Evolutionary conservation across 2,888 invertebrate genomes (phyloP), one percentile per base, ranked within the genome.

Genomic region (Pegoplata infirma): DNA sequence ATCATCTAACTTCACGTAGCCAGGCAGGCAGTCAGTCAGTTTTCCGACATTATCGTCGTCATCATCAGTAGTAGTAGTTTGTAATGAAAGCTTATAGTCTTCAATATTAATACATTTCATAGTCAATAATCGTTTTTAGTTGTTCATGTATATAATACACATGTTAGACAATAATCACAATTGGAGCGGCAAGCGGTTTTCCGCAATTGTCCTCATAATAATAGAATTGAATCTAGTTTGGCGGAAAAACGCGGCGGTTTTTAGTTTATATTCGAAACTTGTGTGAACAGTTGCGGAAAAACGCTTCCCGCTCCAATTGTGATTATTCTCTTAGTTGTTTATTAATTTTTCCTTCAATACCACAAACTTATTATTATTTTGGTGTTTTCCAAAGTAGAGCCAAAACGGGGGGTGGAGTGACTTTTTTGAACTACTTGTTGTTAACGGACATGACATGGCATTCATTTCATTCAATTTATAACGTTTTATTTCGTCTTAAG

Each of bases 361-460:
- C 49, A 49, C 19, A n/a, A n/a, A n/a, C n/a, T n/a, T n/a, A n/a
- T 63, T 32, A 49, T 49, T 49, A 12, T 53, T 58, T 40, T 58
- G 6, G 12, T 12, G 12, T 36, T 36, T 12, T 25, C 59, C 17
- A 32, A 47, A 46, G 25, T 19, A 17, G 23, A 36, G 36, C 12
- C 36, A 10, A 12, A 12, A 36, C 2, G n/a, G 36, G 0, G 5
- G 5, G 14, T 2, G 5, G 8, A 40, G n/a, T 40, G 36, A n/a
- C n/a, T 40, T 25, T 25, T 5, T 5, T 25, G 47, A 44, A 36
- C n/a, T 19, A 19, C 32, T 51, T 49, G 32, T 61, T 49, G 63
- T 36, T 51, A 63, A 21, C 49, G 21, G 49, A 49, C 63, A 63
- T 63, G 49, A 63, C 32, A 49, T 49, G 63, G 49, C 63, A 51